Conservation (phyloP, 2,113 vertebrate species). For the Anarrhichthys ocellatus region DNA sequence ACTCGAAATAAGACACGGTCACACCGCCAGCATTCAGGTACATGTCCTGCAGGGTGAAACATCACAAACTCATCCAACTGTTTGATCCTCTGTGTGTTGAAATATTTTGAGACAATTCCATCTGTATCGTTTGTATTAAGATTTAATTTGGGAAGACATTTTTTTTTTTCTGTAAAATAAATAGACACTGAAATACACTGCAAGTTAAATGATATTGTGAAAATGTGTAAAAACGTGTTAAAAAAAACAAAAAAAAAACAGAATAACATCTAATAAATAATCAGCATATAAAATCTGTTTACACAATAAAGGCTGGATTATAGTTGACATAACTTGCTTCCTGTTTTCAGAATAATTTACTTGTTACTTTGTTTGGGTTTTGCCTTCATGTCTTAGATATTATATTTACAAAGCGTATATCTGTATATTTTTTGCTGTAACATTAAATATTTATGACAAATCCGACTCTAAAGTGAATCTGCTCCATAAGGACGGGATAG, state of each 20-base stretch:
- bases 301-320: not conserved
- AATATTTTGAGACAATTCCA: not conserved
- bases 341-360: not conserved
- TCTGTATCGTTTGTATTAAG: not conserved
- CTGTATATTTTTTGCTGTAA: not conserved
- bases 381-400: not conserved
- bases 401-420: not conserved
- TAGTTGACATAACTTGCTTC: not conserved
- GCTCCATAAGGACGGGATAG: not conserved
- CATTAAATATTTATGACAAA: constrained; percentile 1
- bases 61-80: not conserved
- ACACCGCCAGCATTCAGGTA: constrained; percentile 99
- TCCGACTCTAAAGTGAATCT: not conserved
- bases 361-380: not conserved
- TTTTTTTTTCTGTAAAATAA: not conserved
- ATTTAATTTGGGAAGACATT: not conserved
- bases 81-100: not conserved
- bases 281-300: not conserved
- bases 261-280: not conserved
- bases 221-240: not conserved
- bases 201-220: not conserved
- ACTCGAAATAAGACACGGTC: constrained; percentile 98
- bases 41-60: constrained; percentile 87
- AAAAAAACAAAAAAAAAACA: not conserved
- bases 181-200: not conserved